A percentile compares a stretch with the other conserved stretches of the same genome.
Evolutionary conservation across 2,888 invertebrate genomes (phyloP).

Genomic region (Argyra leucocephala): DNA sequence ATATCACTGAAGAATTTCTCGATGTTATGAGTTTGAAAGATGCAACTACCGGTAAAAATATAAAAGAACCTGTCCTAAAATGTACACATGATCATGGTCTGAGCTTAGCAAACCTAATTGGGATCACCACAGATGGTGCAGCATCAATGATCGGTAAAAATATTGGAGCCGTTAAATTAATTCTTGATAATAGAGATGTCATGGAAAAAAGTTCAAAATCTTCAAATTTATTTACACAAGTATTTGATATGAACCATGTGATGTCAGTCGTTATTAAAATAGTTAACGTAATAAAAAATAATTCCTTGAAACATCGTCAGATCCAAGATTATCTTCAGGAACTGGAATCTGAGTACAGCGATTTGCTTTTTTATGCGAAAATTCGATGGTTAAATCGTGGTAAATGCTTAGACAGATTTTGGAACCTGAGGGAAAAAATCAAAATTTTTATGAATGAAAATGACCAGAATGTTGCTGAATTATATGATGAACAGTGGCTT

Average conservation of each 20-base stretch:
- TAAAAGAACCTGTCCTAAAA: slow-evolving; percentile 8
- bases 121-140: slow-evolving; percentile 1
- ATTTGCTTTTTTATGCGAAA: slow-evolving; percentile 9
- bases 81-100: not conserved
- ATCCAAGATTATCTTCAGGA: slow-evolving; percentile 4
- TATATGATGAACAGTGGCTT: slow-evolving; percentile 7
- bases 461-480: not conserved
- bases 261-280: slow-evolving; percentile 9
- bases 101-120: not conserved
- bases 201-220: slow-evolving; percentile 3
- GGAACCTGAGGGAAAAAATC: not conserved
- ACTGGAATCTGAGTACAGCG: not conserved
- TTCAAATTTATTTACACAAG: not conserved
- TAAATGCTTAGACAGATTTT: slow-evolving; percentile 8
- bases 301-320: slow-evolving; percentile 9
- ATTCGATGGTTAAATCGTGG: slow-evolving; percentile 8
- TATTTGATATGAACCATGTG: slow-evolving; percentile 7
- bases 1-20: not conserved
- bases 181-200: not conserved
- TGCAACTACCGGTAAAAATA: slow-evolving; percentile 7
- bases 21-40: slow-evolving; percentile 9
- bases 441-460: slow-evolving; percentile 8
- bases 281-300: slow-evolving; percentile 8
- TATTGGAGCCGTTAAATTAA: slow-evolving; percentile 4
- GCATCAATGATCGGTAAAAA: slow-evolving; percentile 3